Percentiles rank a stretch among this genome's conserved stretches.
phyloP scores from a whole-genome alignment of 2,113 vertebrate genomes.

The Amazona guildingii region DNA sequence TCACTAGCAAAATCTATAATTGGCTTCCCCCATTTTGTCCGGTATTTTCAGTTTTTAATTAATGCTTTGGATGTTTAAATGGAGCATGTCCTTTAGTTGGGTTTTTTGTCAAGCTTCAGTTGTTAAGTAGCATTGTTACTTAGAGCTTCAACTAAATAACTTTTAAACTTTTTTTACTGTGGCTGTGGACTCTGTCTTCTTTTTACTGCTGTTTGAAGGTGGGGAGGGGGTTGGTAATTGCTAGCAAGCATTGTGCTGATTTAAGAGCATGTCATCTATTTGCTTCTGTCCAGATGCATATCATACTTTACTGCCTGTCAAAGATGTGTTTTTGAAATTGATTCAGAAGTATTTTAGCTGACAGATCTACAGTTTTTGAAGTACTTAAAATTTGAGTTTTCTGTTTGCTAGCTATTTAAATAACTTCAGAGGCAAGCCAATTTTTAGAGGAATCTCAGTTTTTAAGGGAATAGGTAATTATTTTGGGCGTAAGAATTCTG shows the following conservation, averaged over 20 bases:
- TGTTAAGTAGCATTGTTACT: not conserved
- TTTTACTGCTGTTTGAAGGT: not conserved
- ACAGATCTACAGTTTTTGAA: not conserved
- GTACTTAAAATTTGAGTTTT: not conserved
- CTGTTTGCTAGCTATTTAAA: not conserved
- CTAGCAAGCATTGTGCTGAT: not conserved
- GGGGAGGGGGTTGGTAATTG: not conserved
- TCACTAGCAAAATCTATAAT: not conserved
- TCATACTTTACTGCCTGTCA: not conserved
- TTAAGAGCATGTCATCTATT: not conserved
- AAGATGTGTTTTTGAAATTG: not conserved
- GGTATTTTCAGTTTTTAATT: constrained; percentile 30
- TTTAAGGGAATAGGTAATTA: not conserved
- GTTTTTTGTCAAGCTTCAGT: not conserved
- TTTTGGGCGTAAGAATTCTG: not conserved
- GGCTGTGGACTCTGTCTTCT: not conserved
- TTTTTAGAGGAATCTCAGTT: not conserved
- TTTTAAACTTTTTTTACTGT: not conserved
- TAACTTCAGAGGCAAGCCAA: not conserved
- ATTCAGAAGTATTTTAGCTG: not conserved
- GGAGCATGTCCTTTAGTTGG: not conserved
- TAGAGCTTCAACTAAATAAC: not conserved
- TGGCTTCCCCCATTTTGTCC: constrained; percentile 6
- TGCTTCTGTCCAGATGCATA: not conserved
- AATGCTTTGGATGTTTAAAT: not conserved